Conservation (phyloP, 1,140 invertebrate species). For the Aphelinus certus region DNA sequence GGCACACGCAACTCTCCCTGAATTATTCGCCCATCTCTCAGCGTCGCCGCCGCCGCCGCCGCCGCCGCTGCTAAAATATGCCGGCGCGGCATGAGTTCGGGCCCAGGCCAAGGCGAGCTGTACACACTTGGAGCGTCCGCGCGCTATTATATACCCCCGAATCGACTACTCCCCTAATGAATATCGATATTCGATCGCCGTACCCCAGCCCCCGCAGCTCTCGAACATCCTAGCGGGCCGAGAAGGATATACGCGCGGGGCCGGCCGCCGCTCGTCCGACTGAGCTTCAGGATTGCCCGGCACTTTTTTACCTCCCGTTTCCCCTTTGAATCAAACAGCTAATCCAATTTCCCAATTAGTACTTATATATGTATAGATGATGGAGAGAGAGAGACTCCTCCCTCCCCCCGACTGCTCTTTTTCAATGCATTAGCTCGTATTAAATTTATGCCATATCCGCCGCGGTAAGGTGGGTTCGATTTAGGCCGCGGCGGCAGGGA, state of each 20-base stretch:
- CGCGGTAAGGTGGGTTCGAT: no score
- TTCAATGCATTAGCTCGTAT: constrained; percentile 15
- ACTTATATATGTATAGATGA: constrained; percentile 7
- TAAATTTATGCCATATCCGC: background rate
- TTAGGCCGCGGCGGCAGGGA: background rate
- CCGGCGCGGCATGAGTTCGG: constrained; percentile 55
- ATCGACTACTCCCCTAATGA: constrained; percentile 48
- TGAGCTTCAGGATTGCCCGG: background rate
- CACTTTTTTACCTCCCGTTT: no score
- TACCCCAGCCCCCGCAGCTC: background rate
- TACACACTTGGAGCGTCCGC: background rate
- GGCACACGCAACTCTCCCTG: constrained; percentile 55
- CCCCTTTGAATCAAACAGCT: background rate
- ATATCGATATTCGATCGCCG: constrained; percentile 49
- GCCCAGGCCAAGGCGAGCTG: constrained; percentile 38
- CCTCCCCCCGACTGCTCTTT: background rate
- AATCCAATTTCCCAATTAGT: background rate
- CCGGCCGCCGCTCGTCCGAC: background rate
- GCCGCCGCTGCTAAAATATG: constrained; percentile 59
- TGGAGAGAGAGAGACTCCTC: background rate
- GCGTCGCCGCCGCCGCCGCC: constrained; percentile 45
- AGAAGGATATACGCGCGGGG: background rate
- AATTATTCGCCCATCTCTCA: constrained; percentile 53
- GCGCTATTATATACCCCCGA: background rate
- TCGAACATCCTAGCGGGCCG: background rate